Conservation (phyloP, 2,888 invertebrate species). For the Trissolcus japonicus region DNA sequence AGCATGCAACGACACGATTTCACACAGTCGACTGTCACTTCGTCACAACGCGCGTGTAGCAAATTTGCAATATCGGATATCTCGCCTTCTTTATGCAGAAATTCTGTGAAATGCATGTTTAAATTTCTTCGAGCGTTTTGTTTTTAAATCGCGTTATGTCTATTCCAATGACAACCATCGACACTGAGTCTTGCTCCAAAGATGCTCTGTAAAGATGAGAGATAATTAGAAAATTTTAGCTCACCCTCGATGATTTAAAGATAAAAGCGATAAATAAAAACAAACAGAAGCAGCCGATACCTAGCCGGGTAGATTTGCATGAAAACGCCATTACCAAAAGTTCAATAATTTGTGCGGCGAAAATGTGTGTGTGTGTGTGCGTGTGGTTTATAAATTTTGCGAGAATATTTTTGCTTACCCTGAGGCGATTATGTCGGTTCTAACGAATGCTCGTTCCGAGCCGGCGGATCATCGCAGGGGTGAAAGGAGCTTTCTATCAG, state of each 20-base stretch:
- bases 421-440: slow-evolving; percentile 52
- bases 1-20: slow-evolving; percentile 16
- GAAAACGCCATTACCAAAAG: slow-evolving; percentile 47
- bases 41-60: slow-evolving; percentile 17
- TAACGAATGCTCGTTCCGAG: slow-evolving; percentile 55
- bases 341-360: slow-evolving; percentile 44
- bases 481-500: slow-evolving; percentile 53
- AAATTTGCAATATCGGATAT: slow-evolving; percentile 44
- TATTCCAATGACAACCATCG: slow-evolving; percentile 6
- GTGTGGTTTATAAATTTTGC: slow-evolving; percentile 44
- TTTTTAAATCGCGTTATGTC: slow-evolving; percentile 39
- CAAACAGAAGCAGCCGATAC: slow-evolving; percentile 32
- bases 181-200: background rate
- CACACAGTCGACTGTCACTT: slow-evolving; percentile 37
- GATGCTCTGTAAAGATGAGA: background rate
- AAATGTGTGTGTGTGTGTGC: slow-evolving; percentile 22
- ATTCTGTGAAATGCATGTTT: slow-evolving; percentile 7
- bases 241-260: slow-evolving; percentile 12
- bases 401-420: slow-evolving; percentile 49
- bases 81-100: slow-evolving; percentile 30
- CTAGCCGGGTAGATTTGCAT: slow-evolving; percentile 36
- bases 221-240: slow-evolving; percentile 37
- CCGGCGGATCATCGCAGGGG: slow-evolving; percentile 51
- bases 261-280: slow-evolving; percentile 47
- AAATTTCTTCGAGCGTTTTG: slow-evolving; percentile 38